Evolutionary conservation across 2,888 invertebrate species (phyloP).

Genomic region (Clostera curtula): DNA sequence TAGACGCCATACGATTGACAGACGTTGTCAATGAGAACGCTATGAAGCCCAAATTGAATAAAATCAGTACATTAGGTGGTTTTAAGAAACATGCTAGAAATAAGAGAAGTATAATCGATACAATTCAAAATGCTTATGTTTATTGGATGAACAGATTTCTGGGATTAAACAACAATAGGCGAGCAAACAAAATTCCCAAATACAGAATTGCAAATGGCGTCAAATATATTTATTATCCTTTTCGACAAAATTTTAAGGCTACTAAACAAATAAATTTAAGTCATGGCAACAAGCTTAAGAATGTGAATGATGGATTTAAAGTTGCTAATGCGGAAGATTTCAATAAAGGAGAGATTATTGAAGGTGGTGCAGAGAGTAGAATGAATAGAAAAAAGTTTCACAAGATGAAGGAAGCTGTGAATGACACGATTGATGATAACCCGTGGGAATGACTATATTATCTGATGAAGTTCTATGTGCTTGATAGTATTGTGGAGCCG

Average conservation of each 20-base stretch:
- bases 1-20: no score
- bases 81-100: conserved; percentile 17
- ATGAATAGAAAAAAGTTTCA: conserved; percentile 46
- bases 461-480: conserved; percentile 55
- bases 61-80: no score
- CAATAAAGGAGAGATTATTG: conserved; percentile 60
- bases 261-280: conserved; percentile 39
- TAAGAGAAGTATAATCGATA: conserved; percentile 48
- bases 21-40: no score
- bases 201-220: conserved; percentile 53
- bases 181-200: conserved; percentile 35
- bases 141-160: conserved; percentile 52
- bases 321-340: conserved; percentile 50
- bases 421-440: conserved; percentile 54
- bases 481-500: conserved; percentile 54
- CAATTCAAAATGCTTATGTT: conserved; percentile 47
- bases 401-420: conserved; percentile 48
- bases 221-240: conserved; percentile 52
- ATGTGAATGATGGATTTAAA: conserved; percentile 24
- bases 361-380: conserved; percentile 44
- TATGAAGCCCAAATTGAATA: no score
- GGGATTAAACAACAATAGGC: conserved; percentile 33
- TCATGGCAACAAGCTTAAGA: conserved; percentile 24
- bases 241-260: conserved; percentile 34
- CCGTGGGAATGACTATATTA: conserved; percentile 72